phyloP scores from a whole-genome alignment of 2,888 invertebrate genomes.

The Phorcus lineatus region DNA sequence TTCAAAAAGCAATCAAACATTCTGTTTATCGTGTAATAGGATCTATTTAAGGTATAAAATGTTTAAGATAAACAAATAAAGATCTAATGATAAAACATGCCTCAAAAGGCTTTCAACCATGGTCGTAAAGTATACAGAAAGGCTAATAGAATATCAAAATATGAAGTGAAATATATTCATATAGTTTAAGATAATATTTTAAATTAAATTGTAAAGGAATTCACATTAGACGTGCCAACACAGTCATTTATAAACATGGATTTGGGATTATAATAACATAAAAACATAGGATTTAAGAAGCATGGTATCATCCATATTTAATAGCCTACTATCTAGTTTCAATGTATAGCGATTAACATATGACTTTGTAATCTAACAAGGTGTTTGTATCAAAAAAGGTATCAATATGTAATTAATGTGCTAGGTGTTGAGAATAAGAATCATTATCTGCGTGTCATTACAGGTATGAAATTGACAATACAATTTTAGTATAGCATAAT shows the following conservation, averaged over 20 bases:
- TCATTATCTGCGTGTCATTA: background rate
- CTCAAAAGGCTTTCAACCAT: background rate
- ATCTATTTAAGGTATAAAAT: background rate
- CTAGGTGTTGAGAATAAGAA: background rate
- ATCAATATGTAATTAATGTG: background rate
- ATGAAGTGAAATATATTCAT: background rate
- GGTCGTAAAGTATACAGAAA: background rate
- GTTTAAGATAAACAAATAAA: background rate
- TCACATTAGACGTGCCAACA: no score
- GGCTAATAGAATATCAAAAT: background rate
- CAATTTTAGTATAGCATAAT: no score
- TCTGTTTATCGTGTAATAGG: background rate
- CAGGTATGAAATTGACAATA: background rate
- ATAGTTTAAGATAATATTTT: background rate
- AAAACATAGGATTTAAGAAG: no score
- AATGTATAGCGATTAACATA: no score
- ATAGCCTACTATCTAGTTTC: no score
- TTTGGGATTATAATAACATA: no score
- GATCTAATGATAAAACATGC: background rate
- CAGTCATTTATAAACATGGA: no score
- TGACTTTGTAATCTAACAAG: background rate
- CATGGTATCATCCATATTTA: no score
- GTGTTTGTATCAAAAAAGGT: background rate
- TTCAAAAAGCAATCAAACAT: background rate
- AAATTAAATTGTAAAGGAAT: background rate